Evolutionary conservation across 2,888 invertebrate species (phyloP).

Genomic region (Mallateleia sp.): DNA sequence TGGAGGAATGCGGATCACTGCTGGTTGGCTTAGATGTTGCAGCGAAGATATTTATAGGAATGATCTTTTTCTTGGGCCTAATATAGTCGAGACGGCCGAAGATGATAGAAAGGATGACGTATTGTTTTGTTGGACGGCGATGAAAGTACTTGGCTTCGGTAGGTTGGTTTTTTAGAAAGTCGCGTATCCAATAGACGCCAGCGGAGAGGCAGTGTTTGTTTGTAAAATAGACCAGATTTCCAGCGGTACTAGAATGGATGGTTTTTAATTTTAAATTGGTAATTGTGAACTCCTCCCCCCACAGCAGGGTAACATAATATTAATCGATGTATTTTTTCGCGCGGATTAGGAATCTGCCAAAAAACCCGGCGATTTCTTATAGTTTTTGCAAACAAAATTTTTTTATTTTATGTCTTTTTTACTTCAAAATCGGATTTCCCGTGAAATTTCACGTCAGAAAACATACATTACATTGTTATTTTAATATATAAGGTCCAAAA

Average conservation of each 20-base stretch:
- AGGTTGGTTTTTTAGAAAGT: conserved; percentile 44
- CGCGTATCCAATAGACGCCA: conserved; percentile 22
- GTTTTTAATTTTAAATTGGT: background rate
- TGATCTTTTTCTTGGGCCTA: conserved; percentile 10
- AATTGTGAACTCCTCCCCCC: too few relatives aligned
- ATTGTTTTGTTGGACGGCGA: conserved; percentile 9
- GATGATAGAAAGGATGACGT: conserved; percentile 38
- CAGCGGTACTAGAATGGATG: conserved; percentile 3
- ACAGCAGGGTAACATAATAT: too few relatives aligned
- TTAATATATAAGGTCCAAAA: too few relatives aligned
- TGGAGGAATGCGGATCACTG: background rate
- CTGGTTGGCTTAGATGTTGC: background rate
- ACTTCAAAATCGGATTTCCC: too few relatives aligned
- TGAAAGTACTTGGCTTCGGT: conserved; percentile 41
- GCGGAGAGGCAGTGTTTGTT: background rate
- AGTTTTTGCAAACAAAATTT: too few relatives aligned
- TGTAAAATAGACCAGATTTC: conserved; percentile 29
- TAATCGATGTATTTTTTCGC: too few relatives aligned
- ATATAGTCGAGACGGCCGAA: conserved; percentile 18
- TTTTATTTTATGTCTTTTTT: too few relatives aligned
- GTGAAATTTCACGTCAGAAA: too few relatives aligned
- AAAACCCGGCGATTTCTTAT: too few relatives aligned
- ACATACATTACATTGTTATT: too few relatives aligned
- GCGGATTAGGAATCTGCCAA: too few relatives aligned
- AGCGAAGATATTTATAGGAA: conserved; percentile 18